phyloP scores from a whole-genome alignment of 2,113 vertebrate species.

The Procavia capensis region DNA sequence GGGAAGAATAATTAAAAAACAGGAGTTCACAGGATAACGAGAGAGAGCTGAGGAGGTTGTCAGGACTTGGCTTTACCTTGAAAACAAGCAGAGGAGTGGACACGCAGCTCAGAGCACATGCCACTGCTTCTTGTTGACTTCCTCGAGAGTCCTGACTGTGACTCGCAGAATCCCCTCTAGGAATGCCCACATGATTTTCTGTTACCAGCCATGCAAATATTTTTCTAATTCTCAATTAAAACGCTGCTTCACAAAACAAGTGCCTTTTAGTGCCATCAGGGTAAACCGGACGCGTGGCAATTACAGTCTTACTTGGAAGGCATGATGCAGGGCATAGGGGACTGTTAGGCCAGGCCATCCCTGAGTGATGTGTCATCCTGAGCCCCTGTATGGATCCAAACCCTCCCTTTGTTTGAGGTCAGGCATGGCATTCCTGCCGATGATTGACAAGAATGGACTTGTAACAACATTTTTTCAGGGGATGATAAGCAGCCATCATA shows the following conservation, averaged over 20 bases:
- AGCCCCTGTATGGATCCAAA: neutral
- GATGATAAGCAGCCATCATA: slow-evolving; percentile 86
- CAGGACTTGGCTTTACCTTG: neutral
- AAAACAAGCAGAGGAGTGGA: neutral
- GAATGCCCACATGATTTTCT: slow-evolving; percentile 61
- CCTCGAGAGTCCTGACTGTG: neutral
- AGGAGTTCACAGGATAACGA: neutral
- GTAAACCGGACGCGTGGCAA: slow-evolving; percentile 10
- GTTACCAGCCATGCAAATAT: slow-evolving; percentile 64
- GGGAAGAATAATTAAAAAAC: neutral
- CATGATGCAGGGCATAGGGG: neutral
- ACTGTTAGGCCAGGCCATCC: neutral
- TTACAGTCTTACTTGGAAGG: slow-evolving; percentile 68
- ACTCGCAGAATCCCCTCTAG: neutral
- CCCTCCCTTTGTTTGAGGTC: slow-evolving; percentile 83
- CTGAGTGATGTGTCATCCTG: slow-evolving; percentile 64
- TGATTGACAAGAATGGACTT: slow-evolving; percentile 84
- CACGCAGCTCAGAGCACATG: neutral
- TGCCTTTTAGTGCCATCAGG: neutral
- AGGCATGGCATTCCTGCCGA: slow-evolving; percentile 65
- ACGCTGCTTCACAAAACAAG: slow-evolving; percentile 68
- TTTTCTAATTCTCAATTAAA: slow-evolving; percentile 52
- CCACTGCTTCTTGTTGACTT: neutral
- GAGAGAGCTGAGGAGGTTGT: neutral
- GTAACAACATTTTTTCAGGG: slow-evolving; percentile 88